These are phyloP conservation scores for Drosophila sordidula DNA, from an alignment of 2,888 invertebrate genomes.

Conservation along the genomic window DNA sequence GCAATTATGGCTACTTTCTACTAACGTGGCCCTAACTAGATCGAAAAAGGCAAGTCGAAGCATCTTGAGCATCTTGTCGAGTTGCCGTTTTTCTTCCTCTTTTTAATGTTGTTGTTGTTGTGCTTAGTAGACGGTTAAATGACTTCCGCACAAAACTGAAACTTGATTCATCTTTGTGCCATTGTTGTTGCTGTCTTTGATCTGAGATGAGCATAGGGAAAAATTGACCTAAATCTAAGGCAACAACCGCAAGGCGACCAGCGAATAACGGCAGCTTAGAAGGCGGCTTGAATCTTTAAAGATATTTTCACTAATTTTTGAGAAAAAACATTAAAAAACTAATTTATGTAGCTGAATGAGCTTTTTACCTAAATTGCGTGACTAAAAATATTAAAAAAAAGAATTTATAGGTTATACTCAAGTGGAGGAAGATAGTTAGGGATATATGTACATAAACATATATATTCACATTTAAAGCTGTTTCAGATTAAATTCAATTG, in stretches of 20 bases:
- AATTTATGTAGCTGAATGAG: no score
- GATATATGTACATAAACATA: no score
- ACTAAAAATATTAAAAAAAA: not conserved
- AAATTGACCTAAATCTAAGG: constrained; percentile 18
- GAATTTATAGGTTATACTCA: no score
- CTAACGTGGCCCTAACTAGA: constrained; percentile 66
- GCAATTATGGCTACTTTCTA: constrained; percentile 72
- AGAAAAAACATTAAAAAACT: not conserved
- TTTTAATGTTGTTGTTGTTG: constrained; percentile 19
- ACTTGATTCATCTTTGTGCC: constrained; percentile 30
- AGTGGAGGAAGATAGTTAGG: no score
- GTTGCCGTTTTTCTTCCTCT: constrained; percentile 37
- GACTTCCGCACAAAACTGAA: constrained; percentile 61
- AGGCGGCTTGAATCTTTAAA: not conserved
- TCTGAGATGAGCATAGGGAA: constrained; percentile 5
- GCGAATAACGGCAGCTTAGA: not conserved
- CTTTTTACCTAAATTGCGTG: not conserved
- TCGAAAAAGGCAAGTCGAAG: constrained; percentile 26
- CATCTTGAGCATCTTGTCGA: constrained; percentile 42
- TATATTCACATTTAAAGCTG: no score
- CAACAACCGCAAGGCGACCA: constrained; percentile 1
- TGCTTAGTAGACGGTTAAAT: constrained; percentile 73
- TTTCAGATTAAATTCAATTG: no score
- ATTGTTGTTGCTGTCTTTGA: constrained; percentile 16
- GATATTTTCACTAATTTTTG: not conserved